These are phyloP conservation scores for Phymorhynchus buccinoides DNA, from an alignment of 1,140 invertebrate genomes.

Conservation along the genomic window DNA sequence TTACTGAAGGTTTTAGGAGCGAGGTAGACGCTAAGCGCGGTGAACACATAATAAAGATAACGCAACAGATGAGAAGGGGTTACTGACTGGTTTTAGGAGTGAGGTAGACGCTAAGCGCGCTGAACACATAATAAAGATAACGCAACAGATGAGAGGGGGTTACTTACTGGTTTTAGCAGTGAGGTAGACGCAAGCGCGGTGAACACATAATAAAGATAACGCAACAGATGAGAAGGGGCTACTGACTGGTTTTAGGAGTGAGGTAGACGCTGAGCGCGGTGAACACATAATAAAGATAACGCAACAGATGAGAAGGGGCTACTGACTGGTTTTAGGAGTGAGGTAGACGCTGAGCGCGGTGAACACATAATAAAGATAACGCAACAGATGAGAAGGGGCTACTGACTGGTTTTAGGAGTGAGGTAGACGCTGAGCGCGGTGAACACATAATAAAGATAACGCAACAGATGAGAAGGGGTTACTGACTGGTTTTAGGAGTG, in stretches of 20 bases:
- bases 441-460: slow-evolving; percentile 79
- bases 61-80: too few species aligned
- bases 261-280: slow-evolving; percentile 99
- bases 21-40: too few species aligned
- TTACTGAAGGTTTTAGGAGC: background rate
- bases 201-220: too few species aligned
- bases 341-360: slow-evolving; percentile 99
- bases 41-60: background rate
- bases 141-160: too few species aligned
- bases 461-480: background rate
- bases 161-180: too few species aligned
- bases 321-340: slow-evolving; percentile 94
- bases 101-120: slow-evolving; percentile 97
- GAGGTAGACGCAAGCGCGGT: too few species aligned
- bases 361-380: slow-evolving; percentile 78
- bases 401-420: slow-evolving; percentile 94
- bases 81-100: slow-evolving; percentile 94
- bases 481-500: slow-evolving; percentile 94
- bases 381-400: background rate
- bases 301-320: too few species aligned
- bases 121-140: too few species aligned
- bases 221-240: too few species aligned
- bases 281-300: slow-evolving; percentile 85
- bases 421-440: slow-evolving; percentile 99
- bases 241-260: slow-evolving; percentile 75